Percentiles rank a stretch among this genome's conserved stretches.
Conservation (phyloP, 2,888 invertebrate genomes). For the Cephonodes hylas region DNA sequence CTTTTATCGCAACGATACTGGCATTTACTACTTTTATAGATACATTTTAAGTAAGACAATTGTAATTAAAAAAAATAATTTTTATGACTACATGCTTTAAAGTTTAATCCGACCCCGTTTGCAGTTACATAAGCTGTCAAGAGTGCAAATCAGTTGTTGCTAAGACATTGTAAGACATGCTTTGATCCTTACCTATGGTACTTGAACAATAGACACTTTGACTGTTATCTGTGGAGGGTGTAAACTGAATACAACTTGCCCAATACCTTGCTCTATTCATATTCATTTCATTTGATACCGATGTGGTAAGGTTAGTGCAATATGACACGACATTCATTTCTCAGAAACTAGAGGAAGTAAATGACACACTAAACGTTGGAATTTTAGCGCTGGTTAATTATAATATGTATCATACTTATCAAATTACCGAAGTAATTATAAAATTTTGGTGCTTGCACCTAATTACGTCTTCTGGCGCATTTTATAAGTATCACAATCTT, state of each 20-base stretch:
- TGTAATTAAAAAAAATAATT: too few species aligned
- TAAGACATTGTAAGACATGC: not conserved
- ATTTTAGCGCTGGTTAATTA: too few species aligned
- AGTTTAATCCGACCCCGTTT: not conserved
- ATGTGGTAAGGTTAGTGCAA: not conserved
- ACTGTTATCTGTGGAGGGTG: not conserved
- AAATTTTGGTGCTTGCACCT: too few species aligned
- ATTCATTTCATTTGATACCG: not conserved
- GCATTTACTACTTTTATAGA: too few species aligned
- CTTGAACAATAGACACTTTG: slow-evolving; percentile 2
- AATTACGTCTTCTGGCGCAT: too few species aligned
- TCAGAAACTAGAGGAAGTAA: not conserved
- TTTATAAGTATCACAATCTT: too few species aligned
- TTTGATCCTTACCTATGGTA: not conserved
- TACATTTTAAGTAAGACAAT: too few species aligned
- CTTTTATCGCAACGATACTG: too few species aligned
- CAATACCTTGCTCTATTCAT: not conserved
- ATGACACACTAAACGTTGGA: too few species aligned
- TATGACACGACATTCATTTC: not conserved
- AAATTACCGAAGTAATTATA: too few species aligned
- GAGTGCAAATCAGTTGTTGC: not conserved
- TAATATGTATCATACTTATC: too few species aligned
- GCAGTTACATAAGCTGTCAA: slow-evolving; percentile 3
- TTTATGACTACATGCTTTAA: not conserved
- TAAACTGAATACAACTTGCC: not conserved